Percentiles rank a stretch among this genome's conserved stretches.
Evolutionary conservation across 2,888 invertebrate genomes (phyloP).

Genomic region (Caenorhabditis auriculariae): DNA sequence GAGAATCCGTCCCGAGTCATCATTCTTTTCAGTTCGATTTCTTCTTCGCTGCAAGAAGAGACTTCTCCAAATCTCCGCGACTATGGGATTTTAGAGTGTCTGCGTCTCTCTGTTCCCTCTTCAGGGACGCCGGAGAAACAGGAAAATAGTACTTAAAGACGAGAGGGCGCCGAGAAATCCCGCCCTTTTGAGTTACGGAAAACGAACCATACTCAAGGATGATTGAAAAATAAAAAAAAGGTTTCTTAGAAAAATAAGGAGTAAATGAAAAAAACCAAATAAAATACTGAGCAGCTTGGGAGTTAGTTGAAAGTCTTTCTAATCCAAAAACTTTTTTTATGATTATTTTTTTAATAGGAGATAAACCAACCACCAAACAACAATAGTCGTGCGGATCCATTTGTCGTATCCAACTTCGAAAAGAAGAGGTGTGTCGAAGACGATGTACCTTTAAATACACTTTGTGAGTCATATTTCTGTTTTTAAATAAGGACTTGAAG

Average conservation of each 20-base stretch:
- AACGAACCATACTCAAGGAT: not conserved
- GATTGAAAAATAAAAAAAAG: not conserved
- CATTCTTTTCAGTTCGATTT: constrained; percentile 52
- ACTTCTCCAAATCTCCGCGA: no score
- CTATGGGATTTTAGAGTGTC: no score
- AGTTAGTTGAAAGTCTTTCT: no score
- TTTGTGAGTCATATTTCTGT: no score
- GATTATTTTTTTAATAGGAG: no score
- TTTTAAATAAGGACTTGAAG: no score
- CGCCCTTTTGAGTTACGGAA: no score
- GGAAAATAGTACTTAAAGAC: not conserved
- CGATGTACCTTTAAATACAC: constrained; percentile 29
- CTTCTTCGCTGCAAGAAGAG: constrained; percentile 36
- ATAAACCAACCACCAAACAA: constrained; percentile 49
- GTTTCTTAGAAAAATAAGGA: not conserved
- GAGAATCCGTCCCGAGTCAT: constrained; percentile 45
- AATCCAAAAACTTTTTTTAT: not conserved
- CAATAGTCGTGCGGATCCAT: constrained; percentile 47
- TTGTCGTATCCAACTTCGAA: constrained; percentile 54
- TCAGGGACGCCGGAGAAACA: no score
- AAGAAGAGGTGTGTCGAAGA: constrained; percentile 57
- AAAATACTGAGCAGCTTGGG: no score
- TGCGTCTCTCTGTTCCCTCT: no score
- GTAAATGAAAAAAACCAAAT: no score
- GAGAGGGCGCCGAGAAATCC: not conserved